Evolutionary conservation across 2,888 invertebrate genomes (phyloP).

Genomic region (Urechis unicinctus): DNA sequence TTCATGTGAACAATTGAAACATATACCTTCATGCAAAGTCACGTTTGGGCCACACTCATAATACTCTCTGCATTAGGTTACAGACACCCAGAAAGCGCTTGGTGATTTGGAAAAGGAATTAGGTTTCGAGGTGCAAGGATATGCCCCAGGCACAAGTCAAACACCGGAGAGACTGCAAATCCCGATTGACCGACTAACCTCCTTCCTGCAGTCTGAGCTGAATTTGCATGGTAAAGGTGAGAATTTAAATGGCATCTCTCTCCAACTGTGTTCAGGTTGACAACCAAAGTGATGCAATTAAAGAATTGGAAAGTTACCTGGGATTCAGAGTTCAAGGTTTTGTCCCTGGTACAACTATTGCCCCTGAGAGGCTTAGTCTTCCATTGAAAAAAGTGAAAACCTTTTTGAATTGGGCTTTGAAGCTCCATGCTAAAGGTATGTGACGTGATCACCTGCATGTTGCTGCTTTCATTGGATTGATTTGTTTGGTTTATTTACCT

Average conservation of each 20-base stretch:
- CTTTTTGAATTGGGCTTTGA: constrained; percentile 34
- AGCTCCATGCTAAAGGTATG: constrained; percentile 32
- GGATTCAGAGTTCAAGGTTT: constrained; percentile 30
- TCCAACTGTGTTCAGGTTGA: no score
- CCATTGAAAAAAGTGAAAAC: constrained; percentile 27
- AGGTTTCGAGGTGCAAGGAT: constrained; percentile 29
- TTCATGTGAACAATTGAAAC: no score
- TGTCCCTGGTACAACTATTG: constrained; percentile 32
- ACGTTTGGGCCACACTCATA: no score
- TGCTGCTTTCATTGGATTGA: neutral
- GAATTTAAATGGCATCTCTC: no score
- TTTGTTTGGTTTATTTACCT: no score
- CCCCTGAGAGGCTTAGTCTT: constrained; percentile 34
- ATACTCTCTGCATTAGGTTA: constrained; percentile 14
- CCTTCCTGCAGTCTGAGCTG: constrained; percentile 32
- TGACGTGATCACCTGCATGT: neutral
- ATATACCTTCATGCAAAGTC: no score
- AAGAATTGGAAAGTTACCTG: constrained; percentile 32
- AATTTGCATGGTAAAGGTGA: constrained; percentile 34
- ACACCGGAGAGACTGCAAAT: constrained; percentile 37
- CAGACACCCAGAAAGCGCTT: constrained; percentile 26
- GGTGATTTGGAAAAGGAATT: constrained; percentile 32
- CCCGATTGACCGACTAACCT: constrained; percentile 27
- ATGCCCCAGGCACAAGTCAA: constrained; percentile 31
- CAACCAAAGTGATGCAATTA: constrained; percentile 26